These are phyloP conservation scores for Steinernema hermaphroditum DNA, from an alignment of 2,888 invertebrate genomes.

Conservation along the genomic window DNA sequence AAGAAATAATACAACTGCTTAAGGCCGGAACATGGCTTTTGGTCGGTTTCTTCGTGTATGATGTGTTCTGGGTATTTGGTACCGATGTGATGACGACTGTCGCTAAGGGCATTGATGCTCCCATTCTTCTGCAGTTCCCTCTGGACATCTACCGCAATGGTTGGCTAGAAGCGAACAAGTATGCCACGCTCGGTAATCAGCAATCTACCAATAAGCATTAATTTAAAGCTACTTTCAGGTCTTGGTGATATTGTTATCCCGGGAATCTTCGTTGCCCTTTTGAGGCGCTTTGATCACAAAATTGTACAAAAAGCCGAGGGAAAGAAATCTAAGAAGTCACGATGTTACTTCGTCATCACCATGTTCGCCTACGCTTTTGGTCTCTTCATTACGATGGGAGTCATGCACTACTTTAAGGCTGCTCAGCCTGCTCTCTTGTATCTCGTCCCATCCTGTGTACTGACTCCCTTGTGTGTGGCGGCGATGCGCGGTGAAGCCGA, in stretches of 20 bases:
- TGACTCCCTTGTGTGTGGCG: conserved; percentile 85
- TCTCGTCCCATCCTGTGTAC: conserved; percentile 92
- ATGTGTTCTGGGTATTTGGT: conserved; percentile 99
- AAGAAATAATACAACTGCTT: no score
- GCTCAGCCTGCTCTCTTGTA: conserved; percentile 92
- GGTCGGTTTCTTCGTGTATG: conserved; percentile 93
- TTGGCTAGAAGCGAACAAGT: conserved; percentile 84
- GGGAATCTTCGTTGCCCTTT: conserved; percentile 95
- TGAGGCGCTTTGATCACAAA: conserved; percentile 83
- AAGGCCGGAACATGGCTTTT: conserved; percentile 88
- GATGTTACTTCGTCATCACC: conserved; percentile 79
- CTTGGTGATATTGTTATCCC: conserved; percentile 98
- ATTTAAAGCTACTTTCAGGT: conserved; percentile 43
- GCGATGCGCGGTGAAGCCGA: conserved; percentile 82
- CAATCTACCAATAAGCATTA: no score
- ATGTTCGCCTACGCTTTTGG: conserved; percentile 91
- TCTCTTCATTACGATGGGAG: conserved; percentile 86
- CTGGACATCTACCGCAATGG: conserved; percentile 94
- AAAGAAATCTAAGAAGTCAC: conserved; percentile 36
- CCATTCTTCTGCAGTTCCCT: conserved; percentile 94
- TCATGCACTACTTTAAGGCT: conserved; percentile 92
- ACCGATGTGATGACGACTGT: conserved; percentile 83
- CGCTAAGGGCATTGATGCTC: conserved; percentile 97
- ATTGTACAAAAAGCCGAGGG: conserved; percentile 43
- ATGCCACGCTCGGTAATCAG: conserved; percentile 86